Evolutionary conservation across 2,888 invertebrate genomes (phyloP), one percentile per base, ranked within the genome.

Genomic region (Acrocera orbiculus): DNA sequence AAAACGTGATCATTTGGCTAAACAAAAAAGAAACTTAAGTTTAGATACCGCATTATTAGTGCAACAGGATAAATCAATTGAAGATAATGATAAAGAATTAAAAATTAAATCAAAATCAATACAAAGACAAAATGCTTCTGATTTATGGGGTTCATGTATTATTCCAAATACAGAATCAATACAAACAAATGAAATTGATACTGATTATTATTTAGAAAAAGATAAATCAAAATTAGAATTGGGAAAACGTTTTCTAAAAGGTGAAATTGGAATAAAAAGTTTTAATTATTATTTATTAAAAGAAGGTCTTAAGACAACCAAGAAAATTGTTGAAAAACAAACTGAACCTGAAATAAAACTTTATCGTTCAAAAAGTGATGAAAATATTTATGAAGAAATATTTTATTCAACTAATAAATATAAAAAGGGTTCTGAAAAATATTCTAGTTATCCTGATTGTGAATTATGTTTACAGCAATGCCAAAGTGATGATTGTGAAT

Each of bases 181-280:
- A 2, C 42, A 40, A 24, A 32, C 35, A 5, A 38, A 38, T 24
- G 45, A 45, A 17, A 32, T 40, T 4, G 44, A 47, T 3, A 47
- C 47, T 16, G 35, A 44, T 8, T 44, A 45, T 19, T 34, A 44
- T 1, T 38, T 35, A 2, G 41, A 42, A 4, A 44, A 47, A 24
- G 46, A 47, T 37, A 22, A 32, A 9, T 42, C 43, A 0, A 57
- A 54, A 42, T 47, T 60, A 43, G 58, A 58, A 37, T 57, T 60
- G 35, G 60, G 60, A 1, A 49, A 58, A 11, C 52, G 57, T 5
- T 53, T 61, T 20, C 43, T 61, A 2, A 53, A 53, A 22, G 60
- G 60, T 1, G 60, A 61, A 44, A 61, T 61, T 16, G 60, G 60
- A 35, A 61, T 61, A 8, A 59, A 59, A 40, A 61, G 60, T 46